A percentile compares a stretch with the other conserved stretches of the same genome.
These are phyloP conservation scores for Calyptomena viridis DNA, from an alignment of 2,113 vertebrate genomes.

Conservation along the genomic window DNA sequence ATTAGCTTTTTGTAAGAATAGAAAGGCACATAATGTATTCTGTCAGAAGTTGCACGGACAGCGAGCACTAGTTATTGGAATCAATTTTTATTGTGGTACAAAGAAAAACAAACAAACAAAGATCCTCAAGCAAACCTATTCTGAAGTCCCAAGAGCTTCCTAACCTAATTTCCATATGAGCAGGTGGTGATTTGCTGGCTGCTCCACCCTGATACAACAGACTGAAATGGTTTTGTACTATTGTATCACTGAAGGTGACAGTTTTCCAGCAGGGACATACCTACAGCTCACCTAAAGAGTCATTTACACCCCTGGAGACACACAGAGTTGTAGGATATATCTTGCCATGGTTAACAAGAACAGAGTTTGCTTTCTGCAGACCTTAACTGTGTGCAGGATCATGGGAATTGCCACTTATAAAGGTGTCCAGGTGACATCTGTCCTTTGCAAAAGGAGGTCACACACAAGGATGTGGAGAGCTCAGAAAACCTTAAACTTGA, in stretches of 20 bases:
- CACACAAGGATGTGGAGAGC: background rate
- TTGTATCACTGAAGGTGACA: background rate
- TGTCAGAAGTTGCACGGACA: background rate
- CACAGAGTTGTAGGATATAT: background rate
- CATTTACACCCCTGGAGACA: background rate
- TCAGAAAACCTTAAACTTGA: background rate
- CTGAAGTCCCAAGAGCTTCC: background rate
- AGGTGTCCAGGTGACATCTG: background rate
- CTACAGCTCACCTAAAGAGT: background rate
- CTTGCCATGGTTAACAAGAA: background rate
- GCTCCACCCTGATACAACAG: background rate
- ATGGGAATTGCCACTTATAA: background rate
- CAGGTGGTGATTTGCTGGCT: background rate
- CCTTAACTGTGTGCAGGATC: background rate
- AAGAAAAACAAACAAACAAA: background rate
- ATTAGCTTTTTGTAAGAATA: background rate
- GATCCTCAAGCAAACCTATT: background rate
- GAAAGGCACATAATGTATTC: background rate
- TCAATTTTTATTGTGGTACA: background rate
- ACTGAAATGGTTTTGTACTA: background rate
- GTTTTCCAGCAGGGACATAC: background rate
- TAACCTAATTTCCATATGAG: background rate
- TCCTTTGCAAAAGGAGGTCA: background rate
- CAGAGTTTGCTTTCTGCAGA: rapidly evolving
- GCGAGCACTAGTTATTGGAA: background rate